Base-by-base conservation (phyloP, 2,113 vertebrate species). In the Megaceryle maxima region DNA sequence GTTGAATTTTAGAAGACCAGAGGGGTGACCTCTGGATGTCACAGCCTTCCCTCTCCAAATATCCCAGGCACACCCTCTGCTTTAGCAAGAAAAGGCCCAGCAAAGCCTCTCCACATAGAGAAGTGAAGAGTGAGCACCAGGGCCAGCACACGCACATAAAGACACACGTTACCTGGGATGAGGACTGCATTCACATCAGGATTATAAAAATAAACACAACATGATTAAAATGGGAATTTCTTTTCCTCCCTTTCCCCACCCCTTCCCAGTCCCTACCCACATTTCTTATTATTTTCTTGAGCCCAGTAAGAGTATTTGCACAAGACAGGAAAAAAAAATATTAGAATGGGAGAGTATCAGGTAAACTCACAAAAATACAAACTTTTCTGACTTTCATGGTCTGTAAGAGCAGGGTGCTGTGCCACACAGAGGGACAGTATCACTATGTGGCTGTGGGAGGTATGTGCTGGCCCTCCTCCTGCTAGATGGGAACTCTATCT, bases 161-260 rank as follows among this genome's bases (percentile, higher is more conserved):
- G 53, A 97, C 35, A 11, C 73, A 88, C 83, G 62, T 98, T 98
- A 98, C 98, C 98, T 98, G 98, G 98, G 96, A 99, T 98, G 97
- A 98, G 98, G 98, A 98, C 98, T 98, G 97, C 94, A 95, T 88
- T 97, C 97, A 97, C 90, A 83, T 78, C 93, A 64, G 62, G 90
- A 91, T 96, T 92, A 96, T 82, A 62, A 95, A 95, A 91, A 97
- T 85, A 96, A 97, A 97, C 94, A 96, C 96, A 95, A 94, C 67
- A 96, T 82, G 93, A 95, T 95, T 97, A 97, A 98, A 92, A 96
- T 77, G 81, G 37, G 18, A 56, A 60, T 43, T 90, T 72, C 21
- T 64, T 93, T 53, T 68, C 48, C 74, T 64, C 80, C 53, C 48
- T 74, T 59, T 64, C 91, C 92, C 94, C 94, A 94, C 20, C 53